phyloP scores from a whole-genome alignment of 2,113 vertebrate species.

The Tiliqua scincoides region DNA sequence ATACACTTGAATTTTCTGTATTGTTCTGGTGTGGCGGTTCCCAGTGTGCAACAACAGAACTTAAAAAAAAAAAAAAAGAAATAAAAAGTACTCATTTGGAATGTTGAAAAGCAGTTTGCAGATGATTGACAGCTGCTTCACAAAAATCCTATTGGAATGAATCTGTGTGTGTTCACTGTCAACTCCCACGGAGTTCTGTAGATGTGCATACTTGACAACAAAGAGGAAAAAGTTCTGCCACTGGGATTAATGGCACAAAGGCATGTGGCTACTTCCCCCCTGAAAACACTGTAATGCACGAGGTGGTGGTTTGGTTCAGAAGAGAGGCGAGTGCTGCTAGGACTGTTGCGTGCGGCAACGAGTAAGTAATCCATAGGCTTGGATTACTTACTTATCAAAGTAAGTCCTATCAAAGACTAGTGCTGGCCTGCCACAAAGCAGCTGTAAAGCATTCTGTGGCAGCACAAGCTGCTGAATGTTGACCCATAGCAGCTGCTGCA shows the following conservation, averaged over 20 bases:
- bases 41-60: neutral
- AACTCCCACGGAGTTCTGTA: neutral
- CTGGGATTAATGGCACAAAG: neutral
- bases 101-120: neutral
- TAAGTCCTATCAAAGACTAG: neutral
- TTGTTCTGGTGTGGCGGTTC: neutral
- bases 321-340: neutral
- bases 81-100: neutral
- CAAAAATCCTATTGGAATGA: neutral
- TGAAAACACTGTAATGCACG: neutral
- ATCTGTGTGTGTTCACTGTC: neutral
- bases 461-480: too few species aligned
- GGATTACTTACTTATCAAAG: constrained; percentile 19
- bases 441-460: too few species aligned
- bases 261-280: neutral
- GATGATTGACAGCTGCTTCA: neutral
- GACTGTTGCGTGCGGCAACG: neutral
- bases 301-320: neutral
- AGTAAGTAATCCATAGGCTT: constrained; percentile 17
- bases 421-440: too few species aligned
- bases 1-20: neutral
- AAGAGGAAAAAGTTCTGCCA: neutral
- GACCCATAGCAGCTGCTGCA: too few species aligned
- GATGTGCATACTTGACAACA: neutral
- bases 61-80: neutral